These are phyloP conservation scores for Hypercompe scribonia DNA, from an alignment of 2,888 invertebrate species.

Conservation along the genomic window DNA sequence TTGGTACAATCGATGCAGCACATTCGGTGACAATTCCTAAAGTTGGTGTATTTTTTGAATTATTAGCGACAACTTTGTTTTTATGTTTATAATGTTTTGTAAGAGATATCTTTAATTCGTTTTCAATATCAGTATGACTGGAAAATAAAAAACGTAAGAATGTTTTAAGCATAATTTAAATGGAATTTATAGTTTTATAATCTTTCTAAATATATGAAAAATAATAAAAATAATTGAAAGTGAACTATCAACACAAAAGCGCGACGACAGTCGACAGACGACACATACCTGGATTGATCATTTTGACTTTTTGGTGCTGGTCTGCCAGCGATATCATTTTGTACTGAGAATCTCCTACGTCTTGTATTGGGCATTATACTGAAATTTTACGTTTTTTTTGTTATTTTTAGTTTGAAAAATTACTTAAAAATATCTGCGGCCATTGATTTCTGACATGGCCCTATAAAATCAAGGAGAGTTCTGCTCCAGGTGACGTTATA, in stretches of 20 bases:
- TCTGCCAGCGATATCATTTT: constrained; percentile 63
- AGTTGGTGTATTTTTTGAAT: constrained; percentile 55
- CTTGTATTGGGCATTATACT: constrained; percentile 78
- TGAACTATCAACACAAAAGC: neutral
- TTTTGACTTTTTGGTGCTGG: constrained; percentile 61
- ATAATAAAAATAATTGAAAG: neutral
- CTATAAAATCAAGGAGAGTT: constrained; percentile 11
- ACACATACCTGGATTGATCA: constrained; percentile 64
- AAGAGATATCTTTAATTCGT: constrained; percentile 9
- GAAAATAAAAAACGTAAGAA: neutral
- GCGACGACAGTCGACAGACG: no score
- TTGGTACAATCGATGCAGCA: constrained; percentile 33
- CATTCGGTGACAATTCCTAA: constrained; percentile 60
- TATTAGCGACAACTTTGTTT: constrained; percentile 58
- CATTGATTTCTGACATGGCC: constrained; percentile 10
- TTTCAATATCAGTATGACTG: constrained; percentile 31
- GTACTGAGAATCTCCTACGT: constrained; percentile 76
- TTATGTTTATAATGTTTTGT: constrained; percentile 53
- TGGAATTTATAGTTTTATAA: neutral
- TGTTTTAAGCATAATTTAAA: neutral
- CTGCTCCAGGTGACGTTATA: neutral
- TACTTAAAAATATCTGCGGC: neutral
- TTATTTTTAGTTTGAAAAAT: constrained; percentile 17
- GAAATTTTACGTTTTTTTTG: constrained; percentile 50
- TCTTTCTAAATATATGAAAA: neutral